Evolutionary conservation across 2,888 invertebrate genomes (phyloP), one percentile per base, ranked within the genome.

Genomic region (Holacanthella duospinosa): DNA sequence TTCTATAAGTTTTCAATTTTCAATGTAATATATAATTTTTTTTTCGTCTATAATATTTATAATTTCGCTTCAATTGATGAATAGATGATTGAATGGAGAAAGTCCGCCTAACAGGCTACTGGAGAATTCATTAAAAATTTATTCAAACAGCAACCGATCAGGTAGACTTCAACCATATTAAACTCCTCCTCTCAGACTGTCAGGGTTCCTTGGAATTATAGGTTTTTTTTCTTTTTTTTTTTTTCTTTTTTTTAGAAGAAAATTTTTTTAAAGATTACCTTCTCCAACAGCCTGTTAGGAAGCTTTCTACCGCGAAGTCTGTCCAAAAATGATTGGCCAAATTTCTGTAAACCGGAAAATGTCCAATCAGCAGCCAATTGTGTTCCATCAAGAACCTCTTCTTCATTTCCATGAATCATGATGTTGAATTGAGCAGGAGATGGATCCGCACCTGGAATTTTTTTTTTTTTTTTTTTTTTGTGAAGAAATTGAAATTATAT

Each of bases 361-460:
- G 92, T 90, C 84, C 90, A 92, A 76, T 94, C 93, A 26, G 93
- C 92, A n/a, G 93, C 91, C 71, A 95, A 79, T 78, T 94, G 93
- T 24, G 93, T 92, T 26, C 94, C 94, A 75, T 93, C 93, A 60
- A 93, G 79, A 59, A 90, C 84, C 79, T 90, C 87, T 29, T 89
- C 87, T 73, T 86, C 85, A 71, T 90, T 86, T 61, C 93, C 93
- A 77, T 90, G 83, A 86, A 89, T 91, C 71, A 94, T 79, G 68
- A 95, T 88, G 76, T 92, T 92, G 79, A 93, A 93, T 77, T 91
- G 91, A 43, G 91, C 91, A 60, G 92, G 91, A 48, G 92, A 92
- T 66, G 93, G 93, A 78, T 94, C 93, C 66, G 93, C 93, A 74
- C 93, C 93, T 92, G 74, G 26, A 25, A 29, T 36, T 36, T 12